Base-by-base conservation (phyloP, 2,888 invertebrate species). In the Pandemis corylana region DNA sequence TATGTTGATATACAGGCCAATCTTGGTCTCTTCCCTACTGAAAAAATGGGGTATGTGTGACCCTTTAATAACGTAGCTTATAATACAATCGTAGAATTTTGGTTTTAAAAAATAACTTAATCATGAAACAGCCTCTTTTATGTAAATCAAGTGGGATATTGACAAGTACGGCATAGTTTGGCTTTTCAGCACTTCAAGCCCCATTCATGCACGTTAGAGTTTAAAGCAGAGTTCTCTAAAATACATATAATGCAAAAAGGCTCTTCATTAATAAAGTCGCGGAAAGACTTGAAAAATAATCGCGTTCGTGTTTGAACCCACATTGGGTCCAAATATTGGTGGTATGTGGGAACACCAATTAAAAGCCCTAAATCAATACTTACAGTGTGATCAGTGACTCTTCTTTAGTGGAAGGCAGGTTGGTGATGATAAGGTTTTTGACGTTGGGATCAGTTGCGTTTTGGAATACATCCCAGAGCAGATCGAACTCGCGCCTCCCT, bases 401-500 rank as follows among this genome's bases (percentile, higher is more conserved):
- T 66, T 95, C 94, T 75, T 92, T 89, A 0, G 95, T 94, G 77
- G 93, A 91, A n/a, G 95, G 95, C 78, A 96, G 85, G 77, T 90
- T 90, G 82, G 89, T 90, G 62, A 95, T 90, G 67, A 93, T 88
- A 77, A 94, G 87, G 51, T 88, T 87, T 85, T 89, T 94, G 78
- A 90, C 95, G 2, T 95, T 90, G 0, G 96, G 96, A 64, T 96
- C 95, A 13, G 95, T 95, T 1, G 96, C 90, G 68, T 92, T 92
- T 51, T 89, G 81, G 89, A 96, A 97, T 79, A 95, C 90, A 5
- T 94, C 81, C 95, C 96, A 97, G 56, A 97, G 90, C 86, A 96
- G 96, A 49, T 96, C 94, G 96, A 97, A 98, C 83, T 97, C 97
- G 0, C 90, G 90, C 36, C 95, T 89, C 0, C 95, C 95, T 59